A percentile compares a stretch with the other conserved stretches of the same genome.
These are phyloP conservation scores for Chiroxiphia lanceolata DNA, from an alignment of 2,797 vertebrate species.

Conservation along the genomic window DNA sequence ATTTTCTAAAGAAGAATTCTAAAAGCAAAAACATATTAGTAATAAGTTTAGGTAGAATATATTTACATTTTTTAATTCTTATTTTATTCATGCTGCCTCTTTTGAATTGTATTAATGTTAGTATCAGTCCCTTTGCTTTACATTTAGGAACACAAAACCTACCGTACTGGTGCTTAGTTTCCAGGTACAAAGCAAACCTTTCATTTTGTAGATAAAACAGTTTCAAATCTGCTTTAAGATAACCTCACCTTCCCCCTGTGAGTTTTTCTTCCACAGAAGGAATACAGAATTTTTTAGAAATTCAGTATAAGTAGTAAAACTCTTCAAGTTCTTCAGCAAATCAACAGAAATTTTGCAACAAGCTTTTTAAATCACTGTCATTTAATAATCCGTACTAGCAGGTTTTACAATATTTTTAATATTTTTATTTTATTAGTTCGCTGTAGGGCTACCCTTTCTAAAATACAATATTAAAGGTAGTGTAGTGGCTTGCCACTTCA, in stretches of 20 bases:
- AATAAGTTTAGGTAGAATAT: neutral
- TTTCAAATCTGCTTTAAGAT: neutral
- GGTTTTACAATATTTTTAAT: neutral
- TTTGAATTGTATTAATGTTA: neutral
- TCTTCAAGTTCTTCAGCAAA: neutral
- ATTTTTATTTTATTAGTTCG: neutral
- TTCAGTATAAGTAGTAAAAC: neutral
- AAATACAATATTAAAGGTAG: neutral
- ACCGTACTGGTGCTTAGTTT: neutral
- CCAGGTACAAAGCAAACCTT: neutral
- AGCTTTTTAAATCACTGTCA: neutral
- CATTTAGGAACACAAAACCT: neutral
- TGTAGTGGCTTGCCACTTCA: neutral
- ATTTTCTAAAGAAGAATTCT: neutral
- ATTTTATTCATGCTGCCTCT: neutral
- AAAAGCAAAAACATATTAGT: neutral
- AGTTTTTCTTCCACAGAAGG: neutral
- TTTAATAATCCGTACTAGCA: neutral
- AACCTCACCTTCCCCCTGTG: neutral
- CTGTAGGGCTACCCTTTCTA: neutral
- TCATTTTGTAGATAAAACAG: neutral
- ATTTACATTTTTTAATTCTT: conserved; percentile 9
- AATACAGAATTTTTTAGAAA: neutral
- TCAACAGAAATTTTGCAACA: neutral
- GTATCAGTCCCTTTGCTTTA: neutral